Percentiles rank a stretch among this genome's conserved stretches.
phyloP scores from a whole-genome alignment of 2,888 invertebrate genomes.

The Drosophila kanekoi region DNA sequence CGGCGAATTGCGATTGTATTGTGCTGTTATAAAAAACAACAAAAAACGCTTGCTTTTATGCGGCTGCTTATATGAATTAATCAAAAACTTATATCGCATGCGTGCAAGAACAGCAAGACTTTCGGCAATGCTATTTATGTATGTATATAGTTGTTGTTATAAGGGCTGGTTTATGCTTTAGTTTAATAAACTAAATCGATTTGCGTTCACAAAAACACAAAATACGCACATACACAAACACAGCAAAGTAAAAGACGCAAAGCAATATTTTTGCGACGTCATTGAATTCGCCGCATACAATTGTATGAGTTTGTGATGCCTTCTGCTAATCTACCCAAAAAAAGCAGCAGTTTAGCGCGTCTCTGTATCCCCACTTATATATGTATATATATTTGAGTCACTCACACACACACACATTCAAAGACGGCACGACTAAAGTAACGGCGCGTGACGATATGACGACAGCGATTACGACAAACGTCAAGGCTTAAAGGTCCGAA shows the following conservation, averaged over 20 bases:
- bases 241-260: slow-evolving; percentile 52
- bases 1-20: slow-evolving; percentile 46
- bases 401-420: slow-evolving; percentile 29
- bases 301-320: slow-evolving; percentile 33
- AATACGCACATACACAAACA: slow-evolving; percentile 21
- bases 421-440: slow-evolving; percentile 47
- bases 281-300: slow-evolving; percentile 77
- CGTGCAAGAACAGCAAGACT: slow-evolving; percentile 19
- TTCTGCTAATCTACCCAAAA: slow-evolving; percentile 47
- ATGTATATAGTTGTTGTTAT: slow-evolving; percentile 14
- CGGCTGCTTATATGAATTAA: slow-evolving; percentile 35
- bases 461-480: slow-evolving; percentile 43
- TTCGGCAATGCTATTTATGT: slow-evolving; percentile 14
- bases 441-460: slow-evolving; percentile 67
- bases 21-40: slow-evolving; percentile 27
- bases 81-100: slow-evolving; percentile 42
- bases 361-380: slow-evolving; percentile 32
- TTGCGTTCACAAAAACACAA: slow-evolving; percentile 58
- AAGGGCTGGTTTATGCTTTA: slow-evolving; percentile 32
- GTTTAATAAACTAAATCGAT: slow-evolving; percentile 70
- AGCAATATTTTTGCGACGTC: slow-evolving; percentile 77
- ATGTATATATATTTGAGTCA: slow-evolving; percentile 41
- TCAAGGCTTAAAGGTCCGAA: slow-evolving; percentile 53
- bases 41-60: slow-evolving; percentile 38
- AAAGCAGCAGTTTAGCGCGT: slow-evolving; percentile 40